These are phyloP conservation scores for Cylas formicarius DNA, from an alignment of 1,140 invertebrate species.

Conservation along the genomic window DNA sequence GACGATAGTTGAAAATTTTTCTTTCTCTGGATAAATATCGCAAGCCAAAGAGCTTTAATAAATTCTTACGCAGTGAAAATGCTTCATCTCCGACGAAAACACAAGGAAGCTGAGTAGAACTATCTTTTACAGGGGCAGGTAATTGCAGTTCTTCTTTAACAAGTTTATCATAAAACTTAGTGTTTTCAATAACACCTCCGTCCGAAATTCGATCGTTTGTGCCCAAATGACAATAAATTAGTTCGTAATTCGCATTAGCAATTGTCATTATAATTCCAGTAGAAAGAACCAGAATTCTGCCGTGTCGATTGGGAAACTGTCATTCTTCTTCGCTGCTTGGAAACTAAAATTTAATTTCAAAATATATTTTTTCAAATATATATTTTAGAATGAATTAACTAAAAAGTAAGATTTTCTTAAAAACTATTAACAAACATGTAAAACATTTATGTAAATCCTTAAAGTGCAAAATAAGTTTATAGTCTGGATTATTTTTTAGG, in stretches of 20 bases:
- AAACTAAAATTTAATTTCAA: conserved; percentile 6
- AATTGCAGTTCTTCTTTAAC: conserved; percentile 7
- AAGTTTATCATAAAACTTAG: conserved; percentile 10
- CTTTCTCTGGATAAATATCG: conserved; percentile 24
- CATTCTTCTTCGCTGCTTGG: conserved; percentile 9
- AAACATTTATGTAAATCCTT: conserved; percentile 12
- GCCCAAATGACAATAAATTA: conserved; percentile 3
- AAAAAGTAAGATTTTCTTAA: conserved; percentile 7
- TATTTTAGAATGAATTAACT: background rate
- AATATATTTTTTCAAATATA: background rate
- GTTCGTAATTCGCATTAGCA: conserved; percentile 7
- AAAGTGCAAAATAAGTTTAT: conserved; percentile 9
- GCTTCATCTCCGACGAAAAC: conserved; percentile 41
- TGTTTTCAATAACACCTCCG: conserved; percentile 6
- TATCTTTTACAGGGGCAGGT: conserved; percentile 5
- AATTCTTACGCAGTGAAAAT: conserved; percentile 41
- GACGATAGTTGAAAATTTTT: conserved; percentile 24
- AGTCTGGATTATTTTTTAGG: conserved; percentile 7
- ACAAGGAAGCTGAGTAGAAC: conserved; percentile 10
- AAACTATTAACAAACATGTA: conserved; percentile 7
- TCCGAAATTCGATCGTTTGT: no score
- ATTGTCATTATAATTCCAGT: conserved; percentile 6
- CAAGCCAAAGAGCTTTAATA: conserved; percentile 43
- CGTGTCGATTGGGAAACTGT: background rate
- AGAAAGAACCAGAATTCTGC: conserved; percentile 5